Percentiles rank a stretch among this genome's conserved stretches.
These are phyloP conservation scores for Sarotherodon lohbergeri DNA, from an alignment of 2,113 vertebrate genomes.

Conservation along the genomic window DNA sequence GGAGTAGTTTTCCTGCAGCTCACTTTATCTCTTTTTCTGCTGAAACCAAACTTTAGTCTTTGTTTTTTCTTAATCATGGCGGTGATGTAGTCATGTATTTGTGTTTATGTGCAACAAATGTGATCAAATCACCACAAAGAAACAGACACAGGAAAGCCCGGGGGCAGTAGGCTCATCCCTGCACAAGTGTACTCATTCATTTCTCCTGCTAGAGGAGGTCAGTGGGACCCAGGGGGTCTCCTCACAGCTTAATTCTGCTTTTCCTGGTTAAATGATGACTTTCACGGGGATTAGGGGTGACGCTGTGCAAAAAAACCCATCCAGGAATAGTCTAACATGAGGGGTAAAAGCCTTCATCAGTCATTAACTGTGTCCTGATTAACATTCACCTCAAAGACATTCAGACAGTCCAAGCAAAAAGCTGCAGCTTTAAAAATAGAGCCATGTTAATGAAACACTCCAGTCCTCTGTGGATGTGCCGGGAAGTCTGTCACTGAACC, in stretches of 20 bases:
- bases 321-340: background rate
- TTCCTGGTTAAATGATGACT: background rate
- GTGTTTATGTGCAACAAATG: background rate
- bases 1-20: background rate
- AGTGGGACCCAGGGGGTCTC: background rate
- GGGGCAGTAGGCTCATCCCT: background rate
- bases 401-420: background rate
- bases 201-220: background rate
- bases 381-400: background rate
- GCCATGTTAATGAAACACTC: background rate
- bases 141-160: too few species aligned
- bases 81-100: background rate
- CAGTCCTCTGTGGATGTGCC: background rate
- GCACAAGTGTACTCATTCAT: background rate
- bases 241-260: background rate
- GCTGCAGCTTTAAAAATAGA: constrained; percentile 3
- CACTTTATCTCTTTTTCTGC: background rate
- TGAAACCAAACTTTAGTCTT: background rate
- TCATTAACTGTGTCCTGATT: background rate
- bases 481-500: background rate
- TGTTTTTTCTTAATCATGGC: background rate
- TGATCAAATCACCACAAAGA: background rate
- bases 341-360: background rate
- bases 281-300: background rate
- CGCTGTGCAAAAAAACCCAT: fast-evolving